Evolutionary conservation across 2,113 vertebrate genomes (phyloP), one percentile per base, ranked within the genome.

Genomic region (Oreochromis spilurus): DNA sequence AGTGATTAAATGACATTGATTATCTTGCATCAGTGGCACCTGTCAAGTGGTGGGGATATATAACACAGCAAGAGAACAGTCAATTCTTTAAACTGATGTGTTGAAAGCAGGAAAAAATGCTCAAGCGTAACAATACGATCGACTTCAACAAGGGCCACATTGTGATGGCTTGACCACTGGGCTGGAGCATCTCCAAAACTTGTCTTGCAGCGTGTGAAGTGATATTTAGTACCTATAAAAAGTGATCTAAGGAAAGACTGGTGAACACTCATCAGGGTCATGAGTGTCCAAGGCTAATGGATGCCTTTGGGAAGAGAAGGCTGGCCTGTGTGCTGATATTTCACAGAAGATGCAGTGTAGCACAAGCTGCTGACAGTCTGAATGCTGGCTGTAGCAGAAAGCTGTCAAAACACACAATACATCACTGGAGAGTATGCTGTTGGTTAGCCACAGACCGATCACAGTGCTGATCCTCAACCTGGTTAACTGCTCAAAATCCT

Each of bases 1-100:
- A 0, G 9, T 31, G 31, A 58, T 38, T 26, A 57, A 58, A 80
- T 55, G 52, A 79, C 2, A 80, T 26, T 21, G 38, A 45, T 31
- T n/a, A 31, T n/a, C 24, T 58, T 1, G 36, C 11, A 29, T 29
- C 0, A 0, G 26, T 7, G 38, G 40, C 26, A 48, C 40, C 24
- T 60, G 38, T 60, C 0, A 48, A 14, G 9, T 21, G 55, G 17
- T 60, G 55, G 17, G 55, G 24, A 81, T 21, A n/a, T 31, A 48
- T 16, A 31, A 60, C 38, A 31, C 38, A 81, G 55, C 55, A 81
- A 19, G 21, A 43, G 36, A 81, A 58, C 53, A 80, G 17, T 52
- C 72, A 57, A 36, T 19, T 43, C 21, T 43, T 1, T 16, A 58
- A 81, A 4, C 14, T 6, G 13, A 43, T 80, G 36, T 1, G 34